phyloP scores from a whole-genome alignment of 2,888 invertebrate species.

The Rhagium mordax region DNA sequence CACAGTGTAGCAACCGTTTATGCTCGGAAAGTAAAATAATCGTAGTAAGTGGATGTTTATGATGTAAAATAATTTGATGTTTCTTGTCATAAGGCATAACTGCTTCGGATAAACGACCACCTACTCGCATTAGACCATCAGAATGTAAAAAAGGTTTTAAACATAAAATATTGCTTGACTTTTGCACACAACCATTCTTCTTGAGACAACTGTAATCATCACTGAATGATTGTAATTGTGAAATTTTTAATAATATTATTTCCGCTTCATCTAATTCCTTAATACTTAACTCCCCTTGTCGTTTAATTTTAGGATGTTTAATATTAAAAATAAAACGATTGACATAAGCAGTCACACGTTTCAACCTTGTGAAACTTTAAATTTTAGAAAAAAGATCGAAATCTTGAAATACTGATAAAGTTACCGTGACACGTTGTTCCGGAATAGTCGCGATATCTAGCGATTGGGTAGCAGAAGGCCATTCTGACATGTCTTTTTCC shows the following conservation, averaged over 20 bases:
- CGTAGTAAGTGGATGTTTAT: conserved; percentile 20
- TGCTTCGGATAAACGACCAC: conserved; percentile 29
- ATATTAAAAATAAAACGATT: background rate
- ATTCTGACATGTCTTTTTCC: background rate
- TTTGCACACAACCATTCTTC: background rate
- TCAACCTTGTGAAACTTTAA: background rate
- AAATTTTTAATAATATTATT: background rate
- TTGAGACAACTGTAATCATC: background rate
- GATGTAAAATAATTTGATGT: conserved; percentile 32
- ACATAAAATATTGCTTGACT: background rate
- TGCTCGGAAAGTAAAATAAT: conserved; percentile 21
- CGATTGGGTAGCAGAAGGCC: background rate
- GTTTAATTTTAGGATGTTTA: background rate
- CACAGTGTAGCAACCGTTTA: background rate
- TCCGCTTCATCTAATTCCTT: background rate
- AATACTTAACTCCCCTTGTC: background rate
- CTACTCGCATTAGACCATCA: conserved; percentile 19
- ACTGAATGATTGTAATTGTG: background rate
- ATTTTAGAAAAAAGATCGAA: background rate
- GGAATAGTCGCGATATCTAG: background rate
- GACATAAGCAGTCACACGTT: background rate
- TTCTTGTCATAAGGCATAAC: conserved; percentile 20
- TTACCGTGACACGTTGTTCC: background rate
- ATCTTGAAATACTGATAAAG: background rate
- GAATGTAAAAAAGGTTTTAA: background rate